Conservation (phyloP, 37 sponge, comb jelly and placozoan genomes). For the Corticium candelabrum region DNA sequence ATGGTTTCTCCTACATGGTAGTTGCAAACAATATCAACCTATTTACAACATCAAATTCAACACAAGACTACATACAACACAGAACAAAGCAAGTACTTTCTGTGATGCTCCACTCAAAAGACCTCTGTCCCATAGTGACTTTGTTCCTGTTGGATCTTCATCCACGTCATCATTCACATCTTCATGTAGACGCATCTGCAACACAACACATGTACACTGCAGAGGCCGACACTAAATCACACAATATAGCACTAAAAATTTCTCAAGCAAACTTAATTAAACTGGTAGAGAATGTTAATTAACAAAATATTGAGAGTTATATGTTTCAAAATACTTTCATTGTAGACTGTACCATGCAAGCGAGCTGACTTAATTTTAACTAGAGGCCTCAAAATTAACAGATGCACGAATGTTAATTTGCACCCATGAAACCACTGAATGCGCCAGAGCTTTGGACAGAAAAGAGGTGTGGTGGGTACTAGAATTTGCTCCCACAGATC, state of each 20-base stretch:
- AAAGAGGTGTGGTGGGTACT: too few species aligned
- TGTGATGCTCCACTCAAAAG: conserved; percentile 91
- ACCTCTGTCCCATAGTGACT: conserved; percentile 93
- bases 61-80: not conserved
- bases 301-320: too few species aligned
- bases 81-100: conserved; percentile 43
- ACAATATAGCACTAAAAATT: not conserved
- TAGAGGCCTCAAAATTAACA: too few species aligned
- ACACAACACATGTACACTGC: conserved; percentile 1
- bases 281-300: too few species aligned
- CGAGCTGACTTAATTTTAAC: too few species aligned
- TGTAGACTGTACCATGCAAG: too few species aligned
- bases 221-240: not conserved
- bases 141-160: conserved; percentile 93
- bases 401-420: too few species aligned
- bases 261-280: too few species aligned
- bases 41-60: not conserved
- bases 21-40: conserved; percentile 55
- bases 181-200: conserved; percentile 54
- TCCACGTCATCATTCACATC: conserved; percentile 84
- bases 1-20: conserved; percentile 88
- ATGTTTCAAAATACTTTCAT: too few species aligned
- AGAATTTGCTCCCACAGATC: too few species aligned
- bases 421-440: too few species aligned
- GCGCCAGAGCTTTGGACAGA: too few species aligned